Conservation (phyloP, 2,888 invertebrate genomes). For the Lithophane socia region DNA sequence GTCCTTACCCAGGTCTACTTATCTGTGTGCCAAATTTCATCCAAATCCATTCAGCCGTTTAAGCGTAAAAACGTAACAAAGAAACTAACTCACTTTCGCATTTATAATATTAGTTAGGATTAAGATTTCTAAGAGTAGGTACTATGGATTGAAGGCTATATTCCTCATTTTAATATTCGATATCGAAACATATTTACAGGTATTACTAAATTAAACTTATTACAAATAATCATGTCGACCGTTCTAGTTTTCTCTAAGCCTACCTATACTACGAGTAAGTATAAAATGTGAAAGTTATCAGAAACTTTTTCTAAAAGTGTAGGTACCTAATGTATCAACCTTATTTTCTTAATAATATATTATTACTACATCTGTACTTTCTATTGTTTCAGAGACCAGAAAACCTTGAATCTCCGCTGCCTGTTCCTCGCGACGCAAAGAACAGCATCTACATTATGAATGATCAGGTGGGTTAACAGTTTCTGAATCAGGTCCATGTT, state of each 20-base stretch:
- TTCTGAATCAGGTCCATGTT: background rate
- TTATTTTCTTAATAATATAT: constrained; percentile 5
- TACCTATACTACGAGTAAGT: constrained; percentile 2
- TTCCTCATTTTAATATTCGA: background rate
- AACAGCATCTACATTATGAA: constrained; percentile 93
- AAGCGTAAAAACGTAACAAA: too few species aligned
- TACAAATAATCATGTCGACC: constrained; percentile 4
- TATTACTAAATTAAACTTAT: constrained; percentile 5
- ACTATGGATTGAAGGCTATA: background rate
- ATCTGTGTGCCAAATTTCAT: too few species aligned
- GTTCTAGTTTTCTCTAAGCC: constrained; percentile 34
- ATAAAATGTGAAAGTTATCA: constrained; percentile 36
- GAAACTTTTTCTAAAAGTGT: constrained; percentile 21
- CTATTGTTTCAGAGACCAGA: constrained; percentile 93
- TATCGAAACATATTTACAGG: background rate
- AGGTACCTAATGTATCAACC: constrained; percentile 2
- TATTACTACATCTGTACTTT: constrained; percentile 51
- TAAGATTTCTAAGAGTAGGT: background rate
- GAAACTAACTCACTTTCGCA: too few species aligned
- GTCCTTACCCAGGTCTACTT: too few species aligned
- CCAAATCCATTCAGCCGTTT: too few species aligned
- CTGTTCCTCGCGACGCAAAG: constrained; percentile 92
- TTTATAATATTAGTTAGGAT: too few species aligned
- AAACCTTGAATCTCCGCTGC: constrained; percentile 93
- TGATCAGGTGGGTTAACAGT: constrained; percentile 91